These are phyloP conservation scores for Helleia helle DNA, from an alignment of 2,888 invertebrate species.

Conservation along the genomic window DNA sequence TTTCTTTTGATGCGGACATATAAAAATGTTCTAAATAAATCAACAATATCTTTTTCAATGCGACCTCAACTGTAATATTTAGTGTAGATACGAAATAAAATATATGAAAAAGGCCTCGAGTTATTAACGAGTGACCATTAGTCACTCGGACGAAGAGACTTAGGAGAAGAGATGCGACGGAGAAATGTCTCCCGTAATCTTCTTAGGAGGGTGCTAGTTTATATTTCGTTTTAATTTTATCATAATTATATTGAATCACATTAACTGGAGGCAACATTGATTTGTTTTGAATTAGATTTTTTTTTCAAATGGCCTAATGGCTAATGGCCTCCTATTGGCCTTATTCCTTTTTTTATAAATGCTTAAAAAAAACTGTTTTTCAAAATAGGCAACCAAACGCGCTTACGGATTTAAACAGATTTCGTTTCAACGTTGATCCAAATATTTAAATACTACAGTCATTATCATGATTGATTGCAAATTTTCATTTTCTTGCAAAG, in stretches of 20 bases:
- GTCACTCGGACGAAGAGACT: constrained; percentile 29
- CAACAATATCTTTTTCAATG: background rate
- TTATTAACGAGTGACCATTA: constrained; percentile 33
- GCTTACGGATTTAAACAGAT: no score
- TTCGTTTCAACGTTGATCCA: no score
- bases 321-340: no score
- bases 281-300: no score
- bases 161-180: constrained; percentile 23
- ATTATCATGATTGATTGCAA: no score
- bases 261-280: background rate
- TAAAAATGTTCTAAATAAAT: constrained; percentile 4
- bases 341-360: no score
- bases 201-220: constrained; percentile 20
- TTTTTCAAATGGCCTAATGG: no score
- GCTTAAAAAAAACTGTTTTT: no score
- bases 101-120: constrained; percentile 18
- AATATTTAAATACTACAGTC: no score
- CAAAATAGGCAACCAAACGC: no score
- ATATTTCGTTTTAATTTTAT: constrained; percentile 19
- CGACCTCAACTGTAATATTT: background rate
- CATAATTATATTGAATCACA: background rate
- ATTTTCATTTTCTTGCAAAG: no score
- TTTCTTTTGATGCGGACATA: background rate
- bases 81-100: constrained; percentile 10
- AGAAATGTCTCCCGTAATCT: constrained; percentile 25